Evolutionary conservation across 2,113 vertebrate species (phyloP), one percentile per base, ranked within the genome.

Genomic region (Myrmophylax atrothorax): DNA sequence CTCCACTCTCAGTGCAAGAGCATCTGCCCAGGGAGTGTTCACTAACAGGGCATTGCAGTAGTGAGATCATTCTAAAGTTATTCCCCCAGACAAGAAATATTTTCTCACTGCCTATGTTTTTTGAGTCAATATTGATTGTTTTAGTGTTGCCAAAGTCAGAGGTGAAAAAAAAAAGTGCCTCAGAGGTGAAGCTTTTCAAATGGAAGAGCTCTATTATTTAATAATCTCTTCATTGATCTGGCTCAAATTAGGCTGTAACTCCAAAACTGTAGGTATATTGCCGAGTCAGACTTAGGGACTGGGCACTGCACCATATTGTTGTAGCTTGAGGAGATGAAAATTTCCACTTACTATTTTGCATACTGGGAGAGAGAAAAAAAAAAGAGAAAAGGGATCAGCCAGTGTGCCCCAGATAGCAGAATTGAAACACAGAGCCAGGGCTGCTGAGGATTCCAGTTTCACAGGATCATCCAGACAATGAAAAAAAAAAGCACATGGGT

Each of bases 101-200:
- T 93, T 93, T 92, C 47, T 88, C 76, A 26, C 59, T 81, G 33
- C 25, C 47, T 72, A 2, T 70, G 38, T 68, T 74, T 96, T 94
- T 91, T 85, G 44, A 90, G 63, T 56, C 42, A 80, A 70, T 86
- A 94, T 86, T 70, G 75, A 96, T 94, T 81, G 70, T 29, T 93
- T 82, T 56, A 84, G 31, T 35, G 29, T 62, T 91, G 50, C 59
- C 60, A 46, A 82, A 93, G 78, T 81, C 89, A 94, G 84, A 90
- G 75, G 87, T 87, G 70, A 92, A 94, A 74, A 42, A 33, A 89
- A 77, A 67, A 87, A 73, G 13, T 53, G 47, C 78, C 95, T 92
- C 78, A 77, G 75, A 93, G 78, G 38, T 0, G 0, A 90, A 89
- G 46, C 31, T 83, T 70, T 58, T 74, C 84, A 86, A 91, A 95